Conservation (phyloP, 2,113 vertebrate species). For the Mustelus asterias region DNA sequence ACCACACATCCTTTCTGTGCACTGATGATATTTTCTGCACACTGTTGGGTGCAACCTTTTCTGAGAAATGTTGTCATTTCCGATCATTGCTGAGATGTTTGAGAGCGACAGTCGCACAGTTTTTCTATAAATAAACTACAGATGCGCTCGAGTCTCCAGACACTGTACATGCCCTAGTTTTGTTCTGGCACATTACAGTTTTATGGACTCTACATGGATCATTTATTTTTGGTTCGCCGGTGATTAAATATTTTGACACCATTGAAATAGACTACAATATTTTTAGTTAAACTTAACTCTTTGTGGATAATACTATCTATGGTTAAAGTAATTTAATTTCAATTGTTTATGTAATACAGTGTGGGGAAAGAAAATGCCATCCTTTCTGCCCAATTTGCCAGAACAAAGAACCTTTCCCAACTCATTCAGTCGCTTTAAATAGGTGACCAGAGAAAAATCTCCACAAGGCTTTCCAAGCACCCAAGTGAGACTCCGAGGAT, state of each 20-base stretch:
- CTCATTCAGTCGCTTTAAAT: neutral
- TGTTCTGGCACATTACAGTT: neutral
- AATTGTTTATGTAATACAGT: neutral
- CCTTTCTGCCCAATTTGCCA: neutral
- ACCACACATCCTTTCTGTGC: neutral
- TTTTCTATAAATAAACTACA: conserved; percentile 16
- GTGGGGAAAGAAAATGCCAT: neutral
- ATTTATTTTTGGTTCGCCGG: neutral
- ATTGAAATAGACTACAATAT: neutral
- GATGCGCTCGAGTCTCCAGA: neutral
- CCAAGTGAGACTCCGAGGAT: neutral
- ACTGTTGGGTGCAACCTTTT: neutral
- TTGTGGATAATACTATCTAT: neutral
- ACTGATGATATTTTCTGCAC: neutral
- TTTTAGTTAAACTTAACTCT: neutral
- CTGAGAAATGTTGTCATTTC: neutral
- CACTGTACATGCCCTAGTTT: neutral
- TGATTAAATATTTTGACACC: neutral
- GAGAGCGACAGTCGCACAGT: neutral
- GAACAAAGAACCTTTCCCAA: neutral
- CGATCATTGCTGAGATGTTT: neutral
- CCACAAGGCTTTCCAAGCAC: neutral
- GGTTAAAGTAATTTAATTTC: neutral
- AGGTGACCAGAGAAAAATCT: neutral
- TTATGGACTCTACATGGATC: neutral